Base-by-base conservation (phyloP, 2,797 vertebrate genomes). In the Pipistrellus nathusii region DNA sequence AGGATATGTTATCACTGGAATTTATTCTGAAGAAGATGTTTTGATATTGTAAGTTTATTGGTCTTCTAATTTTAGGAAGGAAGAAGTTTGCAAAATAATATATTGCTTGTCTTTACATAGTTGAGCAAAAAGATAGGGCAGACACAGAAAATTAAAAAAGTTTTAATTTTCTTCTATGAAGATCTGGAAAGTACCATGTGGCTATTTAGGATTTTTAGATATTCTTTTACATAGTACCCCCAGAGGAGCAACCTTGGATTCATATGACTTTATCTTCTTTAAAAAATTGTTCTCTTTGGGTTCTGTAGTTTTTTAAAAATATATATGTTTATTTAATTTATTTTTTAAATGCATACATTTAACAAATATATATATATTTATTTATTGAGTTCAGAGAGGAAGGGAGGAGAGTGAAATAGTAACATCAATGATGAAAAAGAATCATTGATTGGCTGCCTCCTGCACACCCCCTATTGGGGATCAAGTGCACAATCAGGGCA, bases 1-100 rank as follows among this genome's bases (percentile, higher is more conserved):
- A 85, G 98, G 98, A 94, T 96, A 66, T 1, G 91, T 98, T 75
- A 95, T 35, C 14, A 98, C 92, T 73, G 98, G 97, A 95, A 94
- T 98, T 95, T 98, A 98, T 97, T 96, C 95, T 10, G 97, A 97
- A 98, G 98, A 98, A 32, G 97, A 98, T 85, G 94, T 90, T 15
- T 88, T 96, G 75, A 90, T 94, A 96, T 86, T 98, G 98, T 99
- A 96, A 97, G 98, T 97, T 68, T 94, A 44, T 76, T 93, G 35
- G 3, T 97, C n/a, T 89, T 90, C 88, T 41, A 85, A 86, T 88
- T 76, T 91, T 72, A 73, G 30, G 46, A 51, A 93, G n/a, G 23
- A 73, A 53, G 30, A 88, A 76, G 25, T 38, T 87, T 85, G 38
- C 27, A 75, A 59, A 78, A 68, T 83, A 89, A 38, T 72, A 18